Conservation (phyloP, 1,140 invertebrate species). For the Aradophagus sp. region DNA sequence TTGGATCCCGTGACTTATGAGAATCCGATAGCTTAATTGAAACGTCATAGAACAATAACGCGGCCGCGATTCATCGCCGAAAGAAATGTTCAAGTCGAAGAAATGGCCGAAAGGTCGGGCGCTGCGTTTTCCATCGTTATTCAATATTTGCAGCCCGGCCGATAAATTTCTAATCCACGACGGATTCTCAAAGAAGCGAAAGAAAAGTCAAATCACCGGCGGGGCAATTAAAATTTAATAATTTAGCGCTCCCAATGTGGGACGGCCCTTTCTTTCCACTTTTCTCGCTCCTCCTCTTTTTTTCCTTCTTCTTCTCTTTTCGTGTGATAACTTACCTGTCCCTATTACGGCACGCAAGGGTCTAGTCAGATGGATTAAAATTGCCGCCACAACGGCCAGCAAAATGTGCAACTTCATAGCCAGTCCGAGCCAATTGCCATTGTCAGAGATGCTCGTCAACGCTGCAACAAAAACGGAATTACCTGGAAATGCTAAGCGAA, state of each 20-base stretch:
- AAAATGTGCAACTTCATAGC: constrained; percentile 69
- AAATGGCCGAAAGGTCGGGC: constrained; percentile 1
- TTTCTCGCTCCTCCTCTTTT: too few species aligned
- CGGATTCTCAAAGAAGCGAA: too few species aligned
- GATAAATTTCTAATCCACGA: not conserved
- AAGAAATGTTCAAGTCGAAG: constrained; percentile 30
- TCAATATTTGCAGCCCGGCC: constrained; percentile 1
- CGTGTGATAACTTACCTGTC: constrained; percentile 49
- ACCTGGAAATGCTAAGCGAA: too few species aligned
- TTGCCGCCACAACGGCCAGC: constrained; percentile 70
- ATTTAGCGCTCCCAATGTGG: too few species aligned
- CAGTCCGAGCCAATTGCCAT: constrained; percentile 71
- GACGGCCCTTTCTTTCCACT: too few species aligned
- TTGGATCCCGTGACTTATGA: constrained; percentile 61
- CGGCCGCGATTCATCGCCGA: constrained; percentile 31
- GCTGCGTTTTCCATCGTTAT: constrained; percentile 2
- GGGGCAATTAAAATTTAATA: too few species aligned
- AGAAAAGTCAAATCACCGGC: too few species aligned
- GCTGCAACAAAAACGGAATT: constrained; percentile 36
- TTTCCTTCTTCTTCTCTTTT: too few species aligned
- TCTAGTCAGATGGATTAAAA: constrained; percentile 66
- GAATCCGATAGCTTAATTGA: constrained; percentile 69
- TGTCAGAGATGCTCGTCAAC: constrained; percentile 46
- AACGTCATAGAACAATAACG: constrained; percentile 68
- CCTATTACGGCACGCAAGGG: constrained; percentile 53